phyloP scores from a whole-genome alignment of 2,888 invertebrate species.

The Thumatha senex region DNA sequence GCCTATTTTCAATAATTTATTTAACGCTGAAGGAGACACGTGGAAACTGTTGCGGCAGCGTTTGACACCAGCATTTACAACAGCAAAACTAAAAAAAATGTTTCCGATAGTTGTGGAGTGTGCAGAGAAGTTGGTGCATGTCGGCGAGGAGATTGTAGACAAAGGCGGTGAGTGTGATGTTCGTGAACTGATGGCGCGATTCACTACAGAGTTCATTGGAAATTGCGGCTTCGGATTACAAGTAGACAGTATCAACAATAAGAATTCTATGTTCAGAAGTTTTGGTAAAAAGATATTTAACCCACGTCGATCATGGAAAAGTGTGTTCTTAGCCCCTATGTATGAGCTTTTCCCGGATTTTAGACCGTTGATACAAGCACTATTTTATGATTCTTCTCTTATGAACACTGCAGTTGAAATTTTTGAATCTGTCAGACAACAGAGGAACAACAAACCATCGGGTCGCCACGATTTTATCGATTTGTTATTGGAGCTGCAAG shows the following conservation, averaged over 20 bases:
- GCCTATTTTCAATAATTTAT: conserved; percentile 52
- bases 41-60: conserved; percentile 66
- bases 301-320: conserved; percentile 28
- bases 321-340: conserved; percentile 28
- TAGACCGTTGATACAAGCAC: conserved; percentile 23
- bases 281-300: conserved; percentile 47
- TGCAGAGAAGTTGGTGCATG: conserved; percentile 52
- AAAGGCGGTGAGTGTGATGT: conserved; percentile 49
- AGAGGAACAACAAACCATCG: conserved; percentile 54
- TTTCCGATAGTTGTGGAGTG: conserved; percentile 64
- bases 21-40: conserved; percentile 57
- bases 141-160: conserved; percentile 43
- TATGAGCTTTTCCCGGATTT: conserved; percentile 54
- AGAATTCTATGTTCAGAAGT: conserved; percentile 49
- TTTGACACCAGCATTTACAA: conserved; percentile 67
- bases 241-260: conserved; percentile 51
- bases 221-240: conserved; percentile 62
- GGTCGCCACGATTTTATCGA: conserved; percentile 58
- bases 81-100: conserved; percentile 64
- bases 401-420: conserved; percentile 39
- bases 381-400: conserved; percentile 26
- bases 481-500: conserved; percentile 49
- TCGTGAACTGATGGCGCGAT: conserved; percentile 59
- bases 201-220: conserved; percentile 61
- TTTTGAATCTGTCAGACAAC: conserved; percentile 45